Evolutionary conservation across 2,888 invertebrate species (phyloP).

Genomic region (Omphaloscelis lunosa): DNA sequence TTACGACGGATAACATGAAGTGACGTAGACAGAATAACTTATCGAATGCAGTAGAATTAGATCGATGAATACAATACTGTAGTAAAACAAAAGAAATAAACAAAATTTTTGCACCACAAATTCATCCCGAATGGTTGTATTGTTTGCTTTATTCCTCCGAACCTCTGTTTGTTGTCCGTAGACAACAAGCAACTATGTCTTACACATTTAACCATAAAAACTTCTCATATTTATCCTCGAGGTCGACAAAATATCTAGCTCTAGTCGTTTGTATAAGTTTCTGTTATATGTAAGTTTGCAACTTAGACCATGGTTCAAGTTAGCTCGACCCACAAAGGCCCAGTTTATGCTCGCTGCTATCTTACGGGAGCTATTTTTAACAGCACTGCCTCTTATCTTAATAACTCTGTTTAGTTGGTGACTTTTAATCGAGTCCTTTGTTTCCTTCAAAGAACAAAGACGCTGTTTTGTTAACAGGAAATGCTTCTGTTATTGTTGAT

Average conservation of each 20-base stretch:
- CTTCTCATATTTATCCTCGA: constrained; percentile 23
- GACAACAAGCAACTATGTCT: constrained; percentile 6
- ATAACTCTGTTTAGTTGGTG: constrained; percentile 75
- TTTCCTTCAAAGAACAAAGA: constrained; percentile 60
- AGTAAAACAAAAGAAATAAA: not conserved
- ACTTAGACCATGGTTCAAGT: constrained; percentile 69
- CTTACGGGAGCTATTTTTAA: constrained; percentile 76
- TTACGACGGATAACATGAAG: not conserved
- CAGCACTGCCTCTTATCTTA: constrained; percentile 76
- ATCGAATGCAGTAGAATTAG: not conserved
- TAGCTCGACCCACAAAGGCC: constrained; percentile 75
- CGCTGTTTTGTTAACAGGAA: constrained; percentile 37
- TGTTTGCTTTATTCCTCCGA: not conserved
- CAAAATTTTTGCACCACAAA: not conserved
- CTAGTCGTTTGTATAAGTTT: constrained; percentile 3
- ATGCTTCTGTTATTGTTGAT: constrained; percentile 38
- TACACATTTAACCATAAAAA: constrained; percentile 24
- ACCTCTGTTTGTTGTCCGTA: not conserved
- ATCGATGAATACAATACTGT: not conserved
- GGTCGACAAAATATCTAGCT: constrained; percentile 22
- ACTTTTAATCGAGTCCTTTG: constrained; percentile 77
- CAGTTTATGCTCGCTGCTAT: constrained; percentile 71
- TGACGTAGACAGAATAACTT: not conserved
- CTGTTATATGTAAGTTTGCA: constrained; percentile 39
- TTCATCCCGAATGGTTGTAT: not conserved